Percentiles rank a stretch among this genome's conserved stretches.
Conservation (phyloP, 1,140 invertebrate species). For the Rhynchophorus ferrugineus region DNA sequence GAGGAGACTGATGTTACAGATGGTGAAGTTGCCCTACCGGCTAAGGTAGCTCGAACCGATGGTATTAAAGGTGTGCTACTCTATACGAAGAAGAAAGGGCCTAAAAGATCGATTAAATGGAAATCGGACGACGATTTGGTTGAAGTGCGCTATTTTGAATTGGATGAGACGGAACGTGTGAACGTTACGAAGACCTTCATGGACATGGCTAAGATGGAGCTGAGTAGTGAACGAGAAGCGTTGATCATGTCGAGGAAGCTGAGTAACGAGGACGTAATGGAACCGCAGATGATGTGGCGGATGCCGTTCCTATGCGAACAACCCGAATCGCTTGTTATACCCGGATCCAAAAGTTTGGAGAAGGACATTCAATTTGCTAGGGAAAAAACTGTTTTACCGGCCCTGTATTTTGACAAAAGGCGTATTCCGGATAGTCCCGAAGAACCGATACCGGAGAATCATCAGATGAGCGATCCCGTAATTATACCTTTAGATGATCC, state of each 20-base stretch:
- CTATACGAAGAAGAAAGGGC: conserved; percentile 50
- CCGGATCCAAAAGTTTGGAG: conserved; percentile 76
- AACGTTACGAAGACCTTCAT: conserved; percentile 89
- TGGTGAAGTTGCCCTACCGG: conserved; percentile 7
- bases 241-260: conserved; percentile 64
- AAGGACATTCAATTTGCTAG: conserved; percentile 77
- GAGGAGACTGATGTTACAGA: conserved; percentile 8
- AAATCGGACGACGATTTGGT: conserved; percentile 70
- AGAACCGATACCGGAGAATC: conserved; percentile 77
- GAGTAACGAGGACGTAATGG: conserved; percentile 69
- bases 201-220: conserved; percentile 88
- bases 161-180: conserved; percentile 89
- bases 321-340: conserved; percentile 53
- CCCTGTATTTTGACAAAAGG: conserved; percentile 75
- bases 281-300: conserved; percentile 65
- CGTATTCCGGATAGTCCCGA: conserved; percentile 80
- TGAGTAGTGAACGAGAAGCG: conserved; percentile 74
- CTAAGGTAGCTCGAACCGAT: conserved; percentile 1
- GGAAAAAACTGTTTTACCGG: conserved; percentile 74
- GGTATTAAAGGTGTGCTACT: conserved; percentile 34
- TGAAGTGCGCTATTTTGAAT: conserved; percentile 79
- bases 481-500: conserved; percentile 84
- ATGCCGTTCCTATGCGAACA: conserved; percentile 60
- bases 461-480: conserved; percentile 66
- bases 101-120: conserved; percentile 80